Conservation (phyloP, 2,797 vertebrate genomes). For the Naso thynnoides region DNA sequence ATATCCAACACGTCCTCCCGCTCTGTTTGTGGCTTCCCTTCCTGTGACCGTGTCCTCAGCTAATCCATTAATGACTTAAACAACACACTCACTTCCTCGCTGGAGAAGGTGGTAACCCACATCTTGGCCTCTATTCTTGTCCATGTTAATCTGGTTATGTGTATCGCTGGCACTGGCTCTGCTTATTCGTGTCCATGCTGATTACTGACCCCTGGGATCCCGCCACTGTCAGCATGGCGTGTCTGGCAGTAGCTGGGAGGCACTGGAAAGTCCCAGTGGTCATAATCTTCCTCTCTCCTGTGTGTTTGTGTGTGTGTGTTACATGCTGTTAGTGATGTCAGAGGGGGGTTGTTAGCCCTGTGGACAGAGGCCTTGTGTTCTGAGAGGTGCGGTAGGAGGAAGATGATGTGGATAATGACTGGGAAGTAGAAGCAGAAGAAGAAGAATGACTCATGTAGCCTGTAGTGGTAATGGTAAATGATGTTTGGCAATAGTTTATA, state of each 20-base stretch:
- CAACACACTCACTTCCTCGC: slow-evolving; percentile 40
- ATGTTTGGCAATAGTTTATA: background rate
- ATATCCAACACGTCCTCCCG: slow-evolving; percentile 36
- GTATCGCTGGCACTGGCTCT: slow-evolving; percentile 49
- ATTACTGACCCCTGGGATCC: slow-evolving; percentile 44
- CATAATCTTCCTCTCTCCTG: slow-evolving; percentile 64
- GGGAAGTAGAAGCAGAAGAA: slow-evolving; percentile 5
- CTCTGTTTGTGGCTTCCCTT: slow-evolving; percentile 31
- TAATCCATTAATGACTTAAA: slow-evolving; percentile 73
- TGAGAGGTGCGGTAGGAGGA: slow-evolving; percentile 31
- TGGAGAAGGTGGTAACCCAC: slow-evolving; percentile 48
- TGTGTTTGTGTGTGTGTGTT: slow-evolving; percentile 38
- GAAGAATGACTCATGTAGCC: background rate
- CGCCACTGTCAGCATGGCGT: slow-evolving; percentile 29
- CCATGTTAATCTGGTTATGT: slow-evolving; percentile 75
- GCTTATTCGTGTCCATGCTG: slow-evolving; percentile 39
- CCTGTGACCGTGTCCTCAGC: slow-evolving; percentile 46
- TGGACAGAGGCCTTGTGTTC: slow-evolving; percentile 35
- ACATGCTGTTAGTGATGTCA: slow-evolving; percentile 12
- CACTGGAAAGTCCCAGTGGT: slow-evolving; percentile 65
- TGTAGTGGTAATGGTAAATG: background rate
- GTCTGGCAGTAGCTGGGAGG: slow-evolving; percentile 44
- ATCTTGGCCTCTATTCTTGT: slow-evolving; percentile 66
- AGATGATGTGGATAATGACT: slow-evolving; percentile 10
- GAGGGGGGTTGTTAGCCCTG: slow-evolving; percentile 26